phyloP scores from a whole-genome alignment of 2,113 vertebrate genomes.

The Tretioscincus oriximinensis region DNA sequence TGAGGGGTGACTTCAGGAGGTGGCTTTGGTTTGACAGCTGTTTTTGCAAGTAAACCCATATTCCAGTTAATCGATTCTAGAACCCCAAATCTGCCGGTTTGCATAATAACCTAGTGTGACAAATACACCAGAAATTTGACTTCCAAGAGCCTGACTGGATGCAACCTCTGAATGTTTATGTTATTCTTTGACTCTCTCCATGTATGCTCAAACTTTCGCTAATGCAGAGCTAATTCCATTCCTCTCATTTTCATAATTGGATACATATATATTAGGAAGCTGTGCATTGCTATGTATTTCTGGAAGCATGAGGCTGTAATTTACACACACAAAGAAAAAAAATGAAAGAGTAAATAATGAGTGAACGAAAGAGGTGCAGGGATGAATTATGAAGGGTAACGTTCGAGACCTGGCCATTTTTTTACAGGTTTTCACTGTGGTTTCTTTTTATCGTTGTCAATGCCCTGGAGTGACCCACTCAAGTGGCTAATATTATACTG shows the following conservation, averaged over 20 bases:
- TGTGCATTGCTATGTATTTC: not conserved
- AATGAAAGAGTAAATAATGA: not conserved
- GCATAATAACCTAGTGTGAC: too few relatives aligned
- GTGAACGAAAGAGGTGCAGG: not conserved
- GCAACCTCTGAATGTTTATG: not conserved
- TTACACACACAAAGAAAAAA: not conserved
- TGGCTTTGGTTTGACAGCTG: too few relatives aligned
- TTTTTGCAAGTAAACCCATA: too few relatives aligned
- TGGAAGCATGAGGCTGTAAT: not conserved
- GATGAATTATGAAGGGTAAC: not conserved
- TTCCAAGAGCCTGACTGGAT: too few relatives aligned
- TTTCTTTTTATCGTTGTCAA: conserved; percentile 26
- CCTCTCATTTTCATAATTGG: too few relatives aligned
- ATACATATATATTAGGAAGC: too few relatives aligned
- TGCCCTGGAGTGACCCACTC: not conserved
- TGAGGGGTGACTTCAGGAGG: too few relatives aligned
- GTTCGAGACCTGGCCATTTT: not conserved
- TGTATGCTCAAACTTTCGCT: not conserved
- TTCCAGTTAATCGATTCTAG: too few relatives aligned
- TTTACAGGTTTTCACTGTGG: conserved; percentile 20
- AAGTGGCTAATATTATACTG: not conserved
- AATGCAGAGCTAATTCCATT: not conserved
- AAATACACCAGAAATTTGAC: too few relatives aligned
- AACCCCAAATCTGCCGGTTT: too few relatives aligned
- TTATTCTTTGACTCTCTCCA: not conserved